Conservation (phyloP, 2,113 vertebrate genomes). For the Sapayoa aenigma region DNA sequence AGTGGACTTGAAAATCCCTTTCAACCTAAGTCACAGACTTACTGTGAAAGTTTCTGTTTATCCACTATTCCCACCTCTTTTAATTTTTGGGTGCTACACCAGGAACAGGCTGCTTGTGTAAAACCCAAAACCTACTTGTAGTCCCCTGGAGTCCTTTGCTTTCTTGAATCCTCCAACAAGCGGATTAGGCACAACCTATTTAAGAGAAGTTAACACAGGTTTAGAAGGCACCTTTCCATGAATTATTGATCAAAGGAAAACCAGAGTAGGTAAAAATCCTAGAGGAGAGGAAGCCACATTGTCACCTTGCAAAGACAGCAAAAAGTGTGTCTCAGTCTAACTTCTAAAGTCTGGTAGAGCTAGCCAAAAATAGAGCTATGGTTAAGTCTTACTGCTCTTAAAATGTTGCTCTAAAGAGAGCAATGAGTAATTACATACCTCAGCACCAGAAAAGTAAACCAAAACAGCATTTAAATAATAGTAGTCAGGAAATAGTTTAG, state of each 20-base stretch:
- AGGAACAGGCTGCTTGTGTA: background rate
- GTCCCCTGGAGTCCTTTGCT: background rate
- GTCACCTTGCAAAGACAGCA: background rate
- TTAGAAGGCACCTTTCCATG: background rate
- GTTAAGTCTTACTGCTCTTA: background rate
- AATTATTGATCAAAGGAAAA: background rate
- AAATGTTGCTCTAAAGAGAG: background rate
- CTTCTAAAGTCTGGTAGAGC: background rate
- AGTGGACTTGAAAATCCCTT: background rate
- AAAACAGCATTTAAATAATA: background rate
- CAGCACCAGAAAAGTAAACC: background rate
- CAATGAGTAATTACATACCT: background rate
- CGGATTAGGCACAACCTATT: background rate
- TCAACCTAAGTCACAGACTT: background rate
- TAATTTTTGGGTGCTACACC: background rate
- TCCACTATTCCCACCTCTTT: background rate
- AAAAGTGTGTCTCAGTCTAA: background rate
- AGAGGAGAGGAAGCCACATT: background rate
- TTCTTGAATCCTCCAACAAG: background rate
- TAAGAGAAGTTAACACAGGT: background rate
- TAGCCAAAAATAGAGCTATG: background rate
- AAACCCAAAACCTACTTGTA: conserved; percentile 19
- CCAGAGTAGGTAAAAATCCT: background rate
- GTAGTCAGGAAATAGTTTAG: background rate
- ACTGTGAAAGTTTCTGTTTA: background rate